Conservation (phyloP, 2,888 invertebrate species). For the Norana najaformis region DNA sequence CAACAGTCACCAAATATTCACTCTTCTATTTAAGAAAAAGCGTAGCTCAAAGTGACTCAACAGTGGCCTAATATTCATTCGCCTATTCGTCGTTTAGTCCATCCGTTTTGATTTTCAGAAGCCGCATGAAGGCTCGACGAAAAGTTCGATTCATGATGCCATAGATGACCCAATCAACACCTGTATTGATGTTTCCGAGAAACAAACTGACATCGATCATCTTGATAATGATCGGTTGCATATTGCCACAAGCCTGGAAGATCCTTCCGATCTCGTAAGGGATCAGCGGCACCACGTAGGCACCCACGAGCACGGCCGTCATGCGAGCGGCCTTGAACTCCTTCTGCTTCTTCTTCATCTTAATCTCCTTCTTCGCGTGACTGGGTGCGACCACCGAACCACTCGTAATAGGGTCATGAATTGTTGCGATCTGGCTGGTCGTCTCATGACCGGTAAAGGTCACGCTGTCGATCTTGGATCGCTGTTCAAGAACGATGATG, state of each 20-base stretch:
- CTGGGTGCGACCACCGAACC: not conserved
- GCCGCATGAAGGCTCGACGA: not conserved
- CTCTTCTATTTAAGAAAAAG: too few relatives aligned
- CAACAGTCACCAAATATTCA: too few relatives aligned
- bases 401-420: not conserved
- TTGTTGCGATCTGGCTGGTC: not conserved
- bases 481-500: not conserved
- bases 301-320: not conserved
- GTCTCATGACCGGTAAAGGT: not conserved
- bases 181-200: not conserved
- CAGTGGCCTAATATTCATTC: not conserved
- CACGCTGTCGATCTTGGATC: not conserved
- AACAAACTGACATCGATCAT: not conserved
- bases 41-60: too few relatives aligned
- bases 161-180: conserved; percentile 21
- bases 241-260: not conserved
- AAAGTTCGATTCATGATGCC: not conserved
- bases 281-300: not conserved
- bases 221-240: not conserved
- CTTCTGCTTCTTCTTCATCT: not conserved
- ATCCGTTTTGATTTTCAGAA: not conserved
- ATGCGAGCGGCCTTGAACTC: not conserved
- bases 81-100: not conserved
- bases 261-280: conserved; percentile 8
- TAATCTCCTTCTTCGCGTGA: not conserved